phyloP scores from a whole-genome alignment of 2,888 invertebrate genomes.

The Nipponacmea schrenckii region DNA sequence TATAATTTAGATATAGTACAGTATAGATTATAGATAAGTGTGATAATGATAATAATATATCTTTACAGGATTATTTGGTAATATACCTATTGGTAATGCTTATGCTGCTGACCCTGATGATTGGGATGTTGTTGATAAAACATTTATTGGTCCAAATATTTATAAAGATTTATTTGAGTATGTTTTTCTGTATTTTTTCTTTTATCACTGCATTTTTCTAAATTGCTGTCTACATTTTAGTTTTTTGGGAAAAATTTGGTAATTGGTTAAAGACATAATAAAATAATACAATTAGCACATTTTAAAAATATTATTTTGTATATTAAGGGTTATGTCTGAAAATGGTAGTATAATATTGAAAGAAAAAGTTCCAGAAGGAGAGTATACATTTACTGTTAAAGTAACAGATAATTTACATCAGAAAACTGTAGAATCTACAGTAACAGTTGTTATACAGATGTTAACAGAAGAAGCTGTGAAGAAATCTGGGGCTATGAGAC shows the following conservation, averaged over 20 bases:
- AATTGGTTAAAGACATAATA: no score
- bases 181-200: no score
- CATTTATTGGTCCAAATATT: conserved; percentile 72
- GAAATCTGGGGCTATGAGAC: conserved; percentile 93
- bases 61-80: conserved; percentile 71
- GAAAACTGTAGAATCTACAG: conserved; percentile 95
- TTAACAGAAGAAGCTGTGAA: conserved; percentile 95
- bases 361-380: conserved; percentile 89
- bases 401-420: conserved; percentile 78
- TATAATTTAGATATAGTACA: not conserved
- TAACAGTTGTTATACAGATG: conserved; percentile 91
- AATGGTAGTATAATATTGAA: conserved; percentile 96
- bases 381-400: conserved; percentile 78
- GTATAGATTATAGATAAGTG: no score
- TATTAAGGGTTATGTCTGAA: conserved; percentile 68
- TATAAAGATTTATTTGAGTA: no score
- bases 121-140: conserved; percentile 98
- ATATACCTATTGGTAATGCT: conserved; percentile 91
- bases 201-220: no score
- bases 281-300: no score
- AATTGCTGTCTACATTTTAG: no score
- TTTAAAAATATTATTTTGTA: no score
- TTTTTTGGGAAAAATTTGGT: no score
- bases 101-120: conserved; percentile 98
- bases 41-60: no score